Percentiles rank a stretch among this genome's conserved stretches.
These are phyloP conservation scores for Labeo catla DNA, from an alignment of 2,113 vertebrate genomes.

Conservation along the genomic window DNA sequence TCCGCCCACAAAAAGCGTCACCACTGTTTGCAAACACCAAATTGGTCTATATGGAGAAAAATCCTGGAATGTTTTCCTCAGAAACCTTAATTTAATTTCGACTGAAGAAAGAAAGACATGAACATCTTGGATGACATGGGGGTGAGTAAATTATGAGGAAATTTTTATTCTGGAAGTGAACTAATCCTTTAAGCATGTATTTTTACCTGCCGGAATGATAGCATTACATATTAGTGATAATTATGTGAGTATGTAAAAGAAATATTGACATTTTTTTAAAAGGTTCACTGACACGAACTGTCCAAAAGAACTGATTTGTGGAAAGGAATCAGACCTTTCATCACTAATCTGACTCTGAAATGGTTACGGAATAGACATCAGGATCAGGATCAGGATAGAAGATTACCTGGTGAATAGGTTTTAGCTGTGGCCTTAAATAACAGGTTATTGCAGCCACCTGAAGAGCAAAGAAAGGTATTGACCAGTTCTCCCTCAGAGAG, in stretches of 20 bases:
- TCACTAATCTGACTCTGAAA: background rate
- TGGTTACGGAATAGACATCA: background rate
- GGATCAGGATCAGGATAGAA: background rate
- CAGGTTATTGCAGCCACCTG: slow-evolving; percentile 90
- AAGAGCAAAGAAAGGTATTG: slow-evolving; percentile 92
- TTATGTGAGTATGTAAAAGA: background rate
- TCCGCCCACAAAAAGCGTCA: too few relatives aligned
- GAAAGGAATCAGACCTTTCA: background rate
- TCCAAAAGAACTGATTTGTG: background rate
- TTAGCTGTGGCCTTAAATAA: slow-evolving; percentile 84
- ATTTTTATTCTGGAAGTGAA: too few relatives aligned
- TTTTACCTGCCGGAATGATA: background rate
- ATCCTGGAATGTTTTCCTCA: too few relatives aligned
- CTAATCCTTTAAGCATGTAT: background rate
- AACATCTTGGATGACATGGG: too few relatives aligned
- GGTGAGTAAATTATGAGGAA: too few relatives aligned
- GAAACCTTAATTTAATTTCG: too few relatives aligned
- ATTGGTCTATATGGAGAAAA: too few relatives aligned
- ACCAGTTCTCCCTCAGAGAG: slow-evolving; percentile 97
- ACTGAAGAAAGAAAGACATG: too few relatives aligned
- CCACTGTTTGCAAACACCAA: too few relatives aligned
- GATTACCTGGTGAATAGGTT: slow-evolving; percentile 81
- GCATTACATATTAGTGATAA: background rate
- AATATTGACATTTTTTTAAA: background rate
- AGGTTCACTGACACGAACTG: background rate